Percentiles rank a stretch among this genome's conserved stretches.
phyloP scores from a whole-genome alignment of 2,113 vertebrate genomes.

The Ochotona princeps region DNA sequence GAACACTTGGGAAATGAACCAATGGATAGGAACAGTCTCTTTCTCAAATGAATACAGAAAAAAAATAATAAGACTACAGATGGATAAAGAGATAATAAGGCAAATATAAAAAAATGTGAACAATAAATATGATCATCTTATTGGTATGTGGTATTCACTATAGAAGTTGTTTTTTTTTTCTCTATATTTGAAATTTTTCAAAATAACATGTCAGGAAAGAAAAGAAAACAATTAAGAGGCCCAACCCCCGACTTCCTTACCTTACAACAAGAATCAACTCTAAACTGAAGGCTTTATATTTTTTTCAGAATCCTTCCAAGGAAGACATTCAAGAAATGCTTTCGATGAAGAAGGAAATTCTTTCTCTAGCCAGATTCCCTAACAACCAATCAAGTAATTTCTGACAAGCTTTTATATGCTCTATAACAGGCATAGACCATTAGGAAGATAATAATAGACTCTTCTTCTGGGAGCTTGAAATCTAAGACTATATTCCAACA shows the following conservation, averaged over 20 bases:
- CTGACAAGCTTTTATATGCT: neutral
- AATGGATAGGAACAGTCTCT: too few species aligned
- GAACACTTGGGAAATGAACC: too few species aligned
- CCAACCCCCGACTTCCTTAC: neutral
- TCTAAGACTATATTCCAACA: neutral
- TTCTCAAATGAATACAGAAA: too few species aligned
- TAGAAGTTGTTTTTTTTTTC: slow-evolving; percentile 22
- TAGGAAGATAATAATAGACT: slow-evolving; percentile 2
- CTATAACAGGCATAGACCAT: neutral
- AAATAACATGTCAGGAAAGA: slow-evolving; percentile 14
- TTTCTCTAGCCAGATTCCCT: neutral
- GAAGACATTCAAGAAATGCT: slow-evolving; percentile 30
- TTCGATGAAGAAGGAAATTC: slow-evolving; percentile 33
- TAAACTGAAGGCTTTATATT: neutral
- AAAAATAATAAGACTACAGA: neutral
- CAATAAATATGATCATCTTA: slow-evolving; percentile 9
- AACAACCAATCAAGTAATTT: neutral
- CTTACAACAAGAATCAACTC: slow-evolving; percentile 22
- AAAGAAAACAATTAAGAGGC: neutral
- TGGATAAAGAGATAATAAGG: neutral
- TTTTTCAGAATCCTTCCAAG: slow-evolving; percentile 43
- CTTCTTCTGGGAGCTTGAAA: neutral
- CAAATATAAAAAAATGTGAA: neutral
- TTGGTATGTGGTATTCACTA: neutral
- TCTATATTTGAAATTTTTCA: slow-evolving; percentile 39